phyloP scores from a whole-genome alignment of 2,888 invertebrate genomes.

The Tridacna crocea region DNA sequence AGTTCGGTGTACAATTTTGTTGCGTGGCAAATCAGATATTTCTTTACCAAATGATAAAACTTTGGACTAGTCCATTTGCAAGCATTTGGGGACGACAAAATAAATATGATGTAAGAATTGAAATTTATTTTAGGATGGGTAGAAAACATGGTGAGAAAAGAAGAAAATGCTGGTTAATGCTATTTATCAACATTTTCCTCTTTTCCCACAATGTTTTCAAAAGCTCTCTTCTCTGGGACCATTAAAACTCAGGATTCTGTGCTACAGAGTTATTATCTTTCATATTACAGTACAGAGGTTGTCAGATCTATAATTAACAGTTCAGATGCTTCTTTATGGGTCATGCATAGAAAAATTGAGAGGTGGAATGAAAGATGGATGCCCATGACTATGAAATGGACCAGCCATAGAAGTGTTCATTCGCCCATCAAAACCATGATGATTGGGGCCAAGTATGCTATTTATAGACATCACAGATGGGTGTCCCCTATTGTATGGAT shows the following conservation, averaged over 20 bases:
- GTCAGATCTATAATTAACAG: no score
- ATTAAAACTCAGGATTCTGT: neutral
- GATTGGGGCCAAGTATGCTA: conserved; percentile 82
- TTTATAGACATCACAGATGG: conserved; percentile 82
- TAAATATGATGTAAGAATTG: no score
- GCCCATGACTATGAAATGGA: conserved; percentile 80
- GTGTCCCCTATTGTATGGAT: conserved; percentile 80
- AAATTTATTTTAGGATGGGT: no score
- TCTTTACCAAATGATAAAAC: no score
- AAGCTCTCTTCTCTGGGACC: neutral
- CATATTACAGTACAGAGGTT: no score
- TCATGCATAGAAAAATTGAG: conserved; percentile 83
- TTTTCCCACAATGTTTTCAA: neutral
- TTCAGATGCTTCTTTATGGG: conserved; percentile 35
- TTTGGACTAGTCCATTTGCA: no score
- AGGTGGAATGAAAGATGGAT: conserved; percentile 81
- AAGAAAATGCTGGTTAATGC: neutral
- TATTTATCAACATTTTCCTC: neutral
- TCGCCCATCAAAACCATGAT: conserved; percentile 82
- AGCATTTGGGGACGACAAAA: no score
- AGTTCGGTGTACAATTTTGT: no score
- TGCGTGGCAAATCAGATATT: no score
- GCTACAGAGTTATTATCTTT: neutral
- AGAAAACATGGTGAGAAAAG: neutral
- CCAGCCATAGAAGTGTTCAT: conserved; percentile 80